phyloP scores from a whole-genome alignment of 1,140 invertebrate genomes.

The Metopolophium dirhodum region DNA sequence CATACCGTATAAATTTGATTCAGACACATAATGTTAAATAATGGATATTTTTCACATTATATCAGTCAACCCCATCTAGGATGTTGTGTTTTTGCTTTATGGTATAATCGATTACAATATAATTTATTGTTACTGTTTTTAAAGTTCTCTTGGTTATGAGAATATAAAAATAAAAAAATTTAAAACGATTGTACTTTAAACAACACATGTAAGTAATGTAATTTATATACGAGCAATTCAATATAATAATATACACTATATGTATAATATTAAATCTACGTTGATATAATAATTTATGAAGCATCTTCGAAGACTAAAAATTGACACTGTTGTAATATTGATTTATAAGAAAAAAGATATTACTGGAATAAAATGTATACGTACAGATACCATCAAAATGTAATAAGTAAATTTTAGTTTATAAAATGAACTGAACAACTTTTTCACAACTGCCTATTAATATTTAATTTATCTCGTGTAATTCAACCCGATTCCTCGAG shows the following conservation, averaged over 20 bases:
- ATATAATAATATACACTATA: not conserved
- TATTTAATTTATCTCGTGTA: no score
- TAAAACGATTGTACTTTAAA: not conserved
- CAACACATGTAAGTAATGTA: not conserved
- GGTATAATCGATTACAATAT: slow-evolving; percentile 1
- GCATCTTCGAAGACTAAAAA: no score
- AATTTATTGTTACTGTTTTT: not conserved
- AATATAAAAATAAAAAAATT: not conserved
- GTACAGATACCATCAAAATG: no score
- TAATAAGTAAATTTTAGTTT: no score
- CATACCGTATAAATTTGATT: not conserved
- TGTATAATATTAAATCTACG: no score
- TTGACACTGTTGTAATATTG: no score
- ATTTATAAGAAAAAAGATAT: no score
- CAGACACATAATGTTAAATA: not conserved
- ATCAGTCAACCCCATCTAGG: not conserved
- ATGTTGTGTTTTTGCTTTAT: not conserved
- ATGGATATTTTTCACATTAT: not conserved
- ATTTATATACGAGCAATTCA: not conserved
- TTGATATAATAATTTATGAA: no score
- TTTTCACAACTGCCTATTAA: no score
- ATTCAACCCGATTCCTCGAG: no score
- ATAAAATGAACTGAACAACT: no score
- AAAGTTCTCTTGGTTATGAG: not conserved
- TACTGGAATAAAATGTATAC: no score